phyloP scores from a whole-genome alignment of 1,140 invertebrate genomes.

The Drosophila repleta region DNA sequence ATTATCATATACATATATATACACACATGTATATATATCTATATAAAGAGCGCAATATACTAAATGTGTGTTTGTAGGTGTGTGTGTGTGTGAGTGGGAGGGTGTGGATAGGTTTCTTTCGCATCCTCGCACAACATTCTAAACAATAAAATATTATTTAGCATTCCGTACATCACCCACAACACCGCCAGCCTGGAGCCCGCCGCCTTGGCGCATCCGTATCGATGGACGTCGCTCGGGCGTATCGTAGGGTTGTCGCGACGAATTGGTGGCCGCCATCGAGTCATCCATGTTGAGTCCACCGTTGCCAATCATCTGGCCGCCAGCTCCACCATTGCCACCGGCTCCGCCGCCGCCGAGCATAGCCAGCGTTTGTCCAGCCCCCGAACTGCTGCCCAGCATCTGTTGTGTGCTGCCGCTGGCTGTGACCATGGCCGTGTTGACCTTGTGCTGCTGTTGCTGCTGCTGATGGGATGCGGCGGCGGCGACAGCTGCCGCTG shows the following conservation, averaged over 20 bases:
- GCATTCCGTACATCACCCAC: slow-evolving; percentile 80
- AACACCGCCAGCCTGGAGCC: slow-evolving; percentile 59
- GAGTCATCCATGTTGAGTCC: slow-evolving; percentile 82
- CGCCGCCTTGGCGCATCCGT: slow-evolving; percentile 83
- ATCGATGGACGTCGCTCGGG: slow-evolving; percentile 85
- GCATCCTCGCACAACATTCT: slow-evolving; percentile 46
- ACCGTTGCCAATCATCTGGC: slow-evolving; percentile 67
- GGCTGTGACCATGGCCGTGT: slow-evolving; percentile 63
- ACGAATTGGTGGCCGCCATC: slow-evolving; percentile 84
- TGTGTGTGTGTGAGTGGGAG: slow-evolving; percentile 22
- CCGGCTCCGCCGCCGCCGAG: slow-evolving; percentile 57
- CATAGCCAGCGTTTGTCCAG: slow-evolving; percentile 62
- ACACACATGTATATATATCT: slow-evolving; percentile 40
- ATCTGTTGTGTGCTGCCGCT: slow-evolving; percentile 70
- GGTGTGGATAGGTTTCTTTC: slow-evolving; percentile 35
- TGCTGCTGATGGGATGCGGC: slow-evolving; percentile 52
- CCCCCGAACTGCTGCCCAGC: slow-evolving; percentile 58
- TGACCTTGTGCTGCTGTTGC: slow-evolving; percentile 78
- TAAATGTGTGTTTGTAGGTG: slow-evolving; percentile 55
- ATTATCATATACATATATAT: slow-evolving; percentile 52
- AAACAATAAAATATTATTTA: slow-evolving; percentile 84
- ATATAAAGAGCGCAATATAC: slow-evolving; percentile 59
- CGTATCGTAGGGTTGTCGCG: slow-evolving; percentile 84
- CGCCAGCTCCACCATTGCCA: slow-evolving; percentile 37
- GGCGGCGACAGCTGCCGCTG: slow-evolving; percentile 43